Base-by-base conservation (phyloP, 1,140 invertebrate genomes). In the Drosophila punjabiensis region DNA sequence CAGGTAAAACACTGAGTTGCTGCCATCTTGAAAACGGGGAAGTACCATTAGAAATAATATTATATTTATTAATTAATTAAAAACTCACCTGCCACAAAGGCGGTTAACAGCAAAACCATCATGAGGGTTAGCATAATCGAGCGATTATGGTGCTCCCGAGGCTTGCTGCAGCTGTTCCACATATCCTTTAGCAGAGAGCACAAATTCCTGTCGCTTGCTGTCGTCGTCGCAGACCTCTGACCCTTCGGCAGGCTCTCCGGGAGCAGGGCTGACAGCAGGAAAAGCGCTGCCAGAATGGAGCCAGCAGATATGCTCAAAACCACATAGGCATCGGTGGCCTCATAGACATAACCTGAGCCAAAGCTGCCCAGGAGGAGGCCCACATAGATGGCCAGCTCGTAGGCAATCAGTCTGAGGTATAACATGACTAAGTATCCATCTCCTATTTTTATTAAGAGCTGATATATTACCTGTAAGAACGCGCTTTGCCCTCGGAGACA, bases 361-460 rank as follows among this genome's bases (percentile, higher is more conserved):
- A 95, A 83, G 20, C 94, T 94, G 3, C 96, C 96, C 13, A 94
- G 62, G 6, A 96, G 85, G 32, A 94, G 76, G 14, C 95, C 96
- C 39, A 93, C 73, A 64, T 94, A 94, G 9, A 96, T 90, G 5
- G 93, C 82, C 18, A 94, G 93, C 80, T 96, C 95, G 66, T 96
- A 91, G 53, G 94, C 92, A 39, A 95, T 95, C 93, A 96, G 94
- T 86, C 95, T 95, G 79, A n/a, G 93, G 24, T 1, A 8, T 18
- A 20, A 20, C 5, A 16, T n/a, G 45, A 9, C 13, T 50, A 4
- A 10, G 10, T 10, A 39, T 6, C 8, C 18, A 10, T 5, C 28
- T 20, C 0, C 14, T 56, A 10, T 16, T 0, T 24, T 10, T 2
- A 56, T 9, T 18, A 14, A 24, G 5, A 41, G 24, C 7, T n/a